Evolutionary conservation across 2,113 vertebrate species (phyloP).

Genomic region (Callaeas wilsoni): DNA sequence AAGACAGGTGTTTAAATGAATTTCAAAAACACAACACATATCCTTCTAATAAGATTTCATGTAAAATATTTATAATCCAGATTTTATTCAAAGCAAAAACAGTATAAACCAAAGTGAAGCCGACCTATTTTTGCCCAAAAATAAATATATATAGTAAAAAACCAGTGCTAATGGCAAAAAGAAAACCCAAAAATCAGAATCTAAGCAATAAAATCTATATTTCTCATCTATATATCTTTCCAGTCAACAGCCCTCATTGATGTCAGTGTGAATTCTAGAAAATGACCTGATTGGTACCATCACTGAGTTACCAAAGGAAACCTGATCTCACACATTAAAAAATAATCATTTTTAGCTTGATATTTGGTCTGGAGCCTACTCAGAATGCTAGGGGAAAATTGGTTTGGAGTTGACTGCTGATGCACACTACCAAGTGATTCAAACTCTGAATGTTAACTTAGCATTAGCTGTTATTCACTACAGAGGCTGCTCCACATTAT

Average conservation of each 20-base stretch:
- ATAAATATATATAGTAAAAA: neutral
- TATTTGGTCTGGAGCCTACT: neutral
- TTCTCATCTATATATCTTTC: neutral
- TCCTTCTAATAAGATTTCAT: neutral
- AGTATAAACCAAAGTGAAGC: neutral
- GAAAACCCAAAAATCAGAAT: neutral
- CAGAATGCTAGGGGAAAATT: neutral
- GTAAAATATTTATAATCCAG: neutral
- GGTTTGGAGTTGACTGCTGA: neutral
- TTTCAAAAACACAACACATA: neutral
- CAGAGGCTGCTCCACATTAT: accelerated
- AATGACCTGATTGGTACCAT: neutral
- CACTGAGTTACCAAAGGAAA: neutral
- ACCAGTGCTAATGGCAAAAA: neutral
- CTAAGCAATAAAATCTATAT: neutral
- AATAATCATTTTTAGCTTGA: neutral
- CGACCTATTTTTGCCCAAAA: neutral
- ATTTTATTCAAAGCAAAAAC: neutral
- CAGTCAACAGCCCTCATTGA: neutral
- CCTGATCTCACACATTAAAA: neutral
- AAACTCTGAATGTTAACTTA: neutral
- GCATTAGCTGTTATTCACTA: neutral
- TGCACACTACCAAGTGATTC: neutral
- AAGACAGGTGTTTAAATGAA: neutral
- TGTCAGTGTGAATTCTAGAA: neutral